phyloP scores from a whole-genome alignment of 1,140 invertebrate species.

The Anoplolepis gracilipes region DNA sequence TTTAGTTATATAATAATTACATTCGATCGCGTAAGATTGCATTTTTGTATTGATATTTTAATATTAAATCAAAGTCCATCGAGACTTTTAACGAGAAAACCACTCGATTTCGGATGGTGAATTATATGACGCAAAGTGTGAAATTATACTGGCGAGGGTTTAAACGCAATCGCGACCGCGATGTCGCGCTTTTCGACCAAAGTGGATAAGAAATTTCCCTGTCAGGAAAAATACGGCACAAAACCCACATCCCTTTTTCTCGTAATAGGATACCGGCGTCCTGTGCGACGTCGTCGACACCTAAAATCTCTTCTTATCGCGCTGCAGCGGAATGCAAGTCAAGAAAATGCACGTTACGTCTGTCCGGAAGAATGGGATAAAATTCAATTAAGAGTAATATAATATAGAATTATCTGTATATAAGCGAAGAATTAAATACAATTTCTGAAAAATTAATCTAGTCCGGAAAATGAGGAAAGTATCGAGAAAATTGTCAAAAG shows the following conservation, averaged over 20 bases:
- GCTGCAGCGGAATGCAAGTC: background rate
- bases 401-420: too few relatives aligned
- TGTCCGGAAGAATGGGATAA: background rate
- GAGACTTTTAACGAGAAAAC: too few relatives aligned
- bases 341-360: background rate
- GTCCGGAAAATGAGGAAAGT: too few relatives aligned
- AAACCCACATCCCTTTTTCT: background rate
- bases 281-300: background rate
- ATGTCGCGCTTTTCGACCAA: background rate
- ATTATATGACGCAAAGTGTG: background rate
- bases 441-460: too few relatives aligned
- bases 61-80: too few relatives aligned
- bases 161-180: background rate
- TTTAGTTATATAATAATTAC: too few relatives aligned
- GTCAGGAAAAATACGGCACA: constrained; percentile 1
- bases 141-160: background rate
- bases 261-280: background rate
- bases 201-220: constrained; percentile 3
- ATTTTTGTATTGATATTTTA: too few relatives aligned
- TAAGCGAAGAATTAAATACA: too few relatives aligned
- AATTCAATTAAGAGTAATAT: background rate
- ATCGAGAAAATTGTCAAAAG: background rate
- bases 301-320: constrained; percentile 19
- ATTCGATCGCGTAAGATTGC: too few relatives aligned
- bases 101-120: too few relatives aligned